These are phyloP conservation scores for Ariopsis seemanni DNA, from an alignment of 2,113 vertebrate species.

Conservation along the genomic window DNA sequence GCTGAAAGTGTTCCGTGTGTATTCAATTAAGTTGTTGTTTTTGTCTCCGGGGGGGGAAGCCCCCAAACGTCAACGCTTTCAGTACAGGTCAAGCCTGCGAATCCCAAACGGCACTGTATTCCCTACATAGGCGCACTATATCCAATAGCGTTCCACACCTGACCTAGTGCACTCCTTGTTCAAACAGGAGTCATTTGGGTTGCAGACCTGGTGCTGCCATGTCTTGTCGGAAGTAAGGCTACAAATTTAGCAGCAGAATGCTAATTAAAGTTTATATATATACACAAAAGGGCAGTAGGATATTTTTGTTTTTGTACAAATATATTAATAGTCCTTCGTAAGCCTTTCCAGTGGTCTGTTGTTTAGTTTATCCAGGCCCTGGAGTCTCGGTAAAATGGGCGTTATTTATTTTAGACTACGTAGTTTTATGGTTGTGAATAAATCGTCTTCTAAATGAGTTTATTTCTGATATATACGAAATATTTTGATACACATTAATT, in stretches of 20 bases:
- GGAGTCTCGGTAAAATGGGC: not conserved
- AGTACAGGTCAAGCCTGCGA: not conserved
- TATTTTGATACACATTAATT: not conserved
- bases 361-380: not conserved
- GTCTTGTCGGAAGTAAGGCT: not conserved
- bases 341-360: not conserved
- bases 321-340: not conserved
- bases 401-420: not conserved
- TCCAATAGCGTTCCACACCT: not conserved
- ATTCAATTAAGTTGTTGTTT: not conserved
- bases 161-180: not conserved
- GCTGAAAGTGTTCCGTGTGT: not conserved
- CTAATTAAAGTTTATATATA: not conserved
- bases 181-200: not conserved
- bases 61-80: slow-evolving; percentile 10
- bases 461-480: not conserved
- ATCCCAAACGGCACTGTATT: not conserved
- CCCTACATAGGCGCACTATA: not conserved
- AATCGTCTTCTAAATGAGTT: rapidly evolving
- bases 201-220: not conserved
- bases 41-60: not conserved
- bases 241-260: not conserved
- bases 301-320: not conserved
- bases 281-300: no score
- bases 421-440: not conserved